Percentiles rank a stretch among this genome's conserved stretches.
Conservation (phyloP, 2,888 invertebrate genomes). For the Mellilla xanthometata region DNA sequence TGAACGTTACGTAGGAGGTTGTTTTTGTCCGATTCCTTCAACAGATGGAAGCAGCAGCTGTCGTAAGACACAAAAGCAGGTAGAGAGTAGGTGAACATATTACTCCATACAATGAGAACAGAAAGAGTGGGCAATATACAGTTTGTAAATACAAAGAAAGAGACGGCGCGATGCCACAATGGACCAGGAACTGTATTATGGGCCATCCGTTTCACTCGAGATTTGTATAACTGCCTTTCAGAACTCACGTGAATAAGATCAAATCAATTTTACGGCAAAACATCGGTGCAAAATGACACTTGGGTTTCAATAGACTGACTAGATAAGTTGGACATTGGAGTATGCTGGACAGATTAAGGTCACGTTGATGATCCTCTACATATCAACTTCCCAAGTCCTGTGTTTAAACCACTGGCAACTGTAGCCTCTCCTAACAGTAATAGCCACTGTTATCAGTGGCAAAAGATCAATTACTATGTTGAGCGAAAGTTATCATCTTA, state of each 20-base stretch:
- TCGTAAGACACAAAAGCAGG: constrained; percentile 19
- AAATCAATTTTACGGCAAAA: neutral
- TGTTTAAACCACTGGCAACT: no score
- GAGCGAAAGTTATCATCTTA: no score
- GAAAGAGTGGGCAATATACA: neutral
- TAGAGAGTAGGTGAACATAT: constrained; percentile 8
- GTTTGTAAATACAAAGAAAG: no score
- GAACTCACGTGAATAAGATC: constrained; percentile 1
- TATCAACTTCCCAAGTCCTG: no score
- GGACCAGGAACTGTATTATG: constrained; percentile 11
- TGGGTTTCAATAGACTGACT: no score
- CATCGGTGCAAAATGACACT: no score
- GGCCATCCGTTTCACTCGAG: constrained; percentile 5
- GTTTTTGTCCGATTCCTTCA: constrained; percentile 18
- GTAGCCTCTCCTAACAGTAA: no score
- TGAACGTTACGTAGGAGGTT: constrained; percentile 6
- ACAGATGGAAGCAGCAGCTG: constrained; percentile 19
- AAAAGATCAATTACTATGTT: no score
- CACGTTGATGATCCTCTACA: no score
- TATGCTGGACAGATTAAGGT: no score
- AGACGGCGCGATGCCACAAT: constrained; percentile 14
- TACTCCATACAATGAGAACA: constrained; percentile 8
- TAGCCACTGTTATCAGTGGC: no score
- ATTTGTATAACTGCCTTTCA: constrained; percentile 3
- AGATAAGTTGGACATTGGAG: no score